Conservation (phyloP, 2,797 vertebrate genomes). For the Gymnothorax javanicus region DNA sequence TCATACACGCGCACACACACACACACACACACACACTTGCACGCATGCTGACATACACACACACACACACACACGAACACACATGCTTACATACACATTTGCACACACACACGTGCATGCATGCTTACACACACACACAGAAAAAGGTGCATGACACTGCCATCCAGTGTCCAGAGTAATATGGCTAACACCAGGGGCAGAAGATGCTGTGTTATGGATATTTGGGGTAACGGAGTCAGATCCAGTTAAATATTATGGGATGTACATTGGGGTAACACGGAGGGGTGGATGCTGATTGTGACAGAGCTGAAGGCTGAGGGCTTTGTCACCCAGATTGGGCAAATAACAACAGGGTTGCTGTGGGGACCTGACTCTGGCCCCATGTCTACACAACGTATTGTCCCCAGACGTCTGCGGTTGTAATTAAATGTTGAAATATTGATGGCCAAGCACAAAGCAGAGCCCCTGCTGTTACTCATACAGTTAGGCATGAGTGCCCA, state of each 20-base stretch:
- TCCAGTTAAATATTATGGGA: not conserved
- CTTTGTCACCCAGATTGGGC: not conserved
- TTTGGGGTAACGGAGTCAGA: not conserved
- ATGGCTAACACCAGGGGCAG: not conserved
- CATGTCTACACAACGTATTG: slow-evolving; percentile 51
- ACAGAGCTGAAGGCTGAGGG: not conserved
- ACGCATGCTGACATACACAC: too few species aligned
- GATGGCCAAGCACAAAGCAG: slow-evolving; percentile 47
- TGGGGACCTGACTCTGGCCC: slow-evolving; percentile 28
- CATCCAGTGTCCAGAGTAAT: not conserved
- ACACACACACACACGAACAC: too few species aligned
- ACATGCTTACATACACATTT: too few species aligned
- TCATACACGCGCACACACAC: too few species aligned
- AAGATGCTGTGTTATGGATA: not conserved
- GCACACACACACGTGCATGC: slow-evolving; percentile 1
- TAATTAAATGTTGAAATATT: slow-evolving; percentile 77
- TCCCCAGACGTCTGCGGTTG: slow-evolving; percentile 55
- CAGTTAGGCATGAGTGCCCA: slow-evolving; percentile 41
- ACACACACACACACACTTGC: too few species aligned
- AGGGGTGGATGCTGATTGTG: not conserved
- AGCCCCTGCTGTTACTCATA: slow-evolving; percentile 36
- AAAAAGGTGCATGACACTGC: not conserved
- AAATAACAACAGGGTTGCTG: not conserved
- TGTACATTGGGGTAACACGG: not conserved
- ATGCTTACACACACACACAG: slow-evolving; percentile 20